These are phyloP conservation scores for Phalacrocorax aristotelis DNA, from an alignment of 2,113 vertebrate species.

Conservation along the genomic window DNA sequence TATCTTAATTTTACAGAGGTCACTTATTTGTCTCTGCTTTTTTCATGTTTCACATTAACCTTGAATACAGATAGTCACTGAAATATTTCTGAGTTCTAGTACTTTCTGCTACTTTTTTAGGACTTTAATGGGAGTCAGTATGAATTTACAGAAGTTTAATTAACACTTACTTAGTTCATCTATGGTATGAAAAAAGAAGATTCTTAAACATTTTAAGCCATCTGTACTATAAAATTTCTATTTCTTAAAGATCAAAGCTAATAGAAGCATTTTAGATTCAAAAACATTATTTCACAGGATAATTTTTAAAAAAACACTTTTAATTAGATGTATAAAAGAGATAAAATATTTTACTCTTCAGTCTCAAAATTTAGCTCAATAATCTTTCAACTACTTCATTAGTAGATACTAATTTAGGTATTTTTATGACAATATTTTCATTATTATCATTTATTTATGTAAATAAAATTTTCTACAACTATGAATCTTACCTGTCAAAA, in stretches of 20 bases:
- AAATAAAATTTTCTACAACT: not conserved
- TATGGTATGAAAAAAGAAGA: not conserved
- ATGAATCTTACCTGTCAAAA: not conserved
- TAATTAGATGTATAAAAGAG: not conserved
- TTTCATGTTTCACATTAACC: not conserved
- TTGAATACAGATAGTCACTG: not conserved
- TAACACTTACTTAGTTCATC: not conserved
- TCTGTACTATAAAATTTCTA: not conserved
- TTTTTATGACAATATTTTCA: no score
- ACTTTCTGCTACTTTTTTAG: not conserved
- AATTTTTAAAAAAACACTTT: fast-evolving
- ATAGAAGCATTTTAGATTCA: not conserved
- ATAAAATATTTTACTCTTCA: not conserved
- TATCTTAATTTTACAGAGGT: not conserved
- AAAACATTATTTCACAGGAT: not conserved
- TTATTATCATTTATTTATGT: not conserved
- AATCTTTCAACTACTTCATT: not conserved
- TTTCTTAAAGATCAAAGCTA: not conserved
- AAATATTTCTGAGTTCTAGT: not conserved
- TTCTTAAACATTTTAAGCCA: not conserved
- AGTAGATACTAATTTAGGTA: not conserved
- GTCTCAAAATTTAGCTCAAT: not conserved
- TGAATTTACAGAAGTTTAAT: not conserved
- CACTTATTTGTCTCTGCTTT: not conserved
- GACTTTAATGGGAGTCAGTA: not conserved